A percentile compares a stretch with the other conserved stretches of the same genome.
Conservation (phyloP, 2,888 invertebrate species). For the Mythimna impura region DNA sequence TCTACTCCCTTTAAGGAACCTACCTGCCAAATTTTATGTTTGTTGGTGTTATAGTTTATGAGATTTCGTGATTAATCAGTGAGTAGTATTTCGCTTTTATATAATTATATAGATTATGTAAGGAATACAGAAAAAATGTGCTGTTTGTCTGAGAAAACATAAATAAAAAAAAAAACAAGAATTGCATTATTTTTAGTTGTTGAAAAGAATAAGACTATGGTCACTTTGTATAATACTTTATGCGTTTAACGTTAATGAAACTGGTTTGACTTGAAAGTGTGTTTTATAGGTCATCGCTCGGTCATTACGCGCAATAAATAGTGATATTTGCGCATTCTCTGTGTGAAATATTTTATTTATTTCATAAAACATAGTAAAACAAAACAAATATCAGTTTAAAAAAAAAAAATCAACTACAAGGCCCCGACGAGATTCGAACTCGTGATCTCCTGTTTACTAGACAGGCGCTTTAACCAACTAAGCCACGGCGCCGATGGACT, state of each 20-base stretch:
- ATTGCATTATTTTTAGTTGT: too few relatives aligned
- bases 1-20: too few relatives aligned
- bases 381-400: not conserved
- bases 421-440: slow-evolving; percentile 89
- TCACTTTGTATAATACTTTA: too few relatives aligned
- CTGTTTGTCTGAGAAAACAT: too few relatives aligned
- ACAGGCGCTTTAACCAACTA: slow-evolving; percentile 90
- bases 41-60: too few relatives aligned
- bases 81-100: too few relatives aligned
- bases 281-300: not conserved
- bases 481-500: slow-evolving; percentile 83
- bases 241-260: not conserved
- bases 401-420: slow-evolving; percentile 60
- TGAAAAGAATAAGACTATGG: too few relatives aligned
- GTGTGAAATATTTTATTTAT: not conserved
- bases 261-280: not conserved
- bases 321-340: not conserved
- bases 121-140: too few relatives aligned
- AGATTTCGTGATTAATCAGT: too few relatives aligned
- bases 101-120: too few relatives aligned
- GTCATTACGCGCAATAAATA: not conserved
- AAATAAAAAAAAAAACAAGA: too few relatives aligned
- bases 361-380: not conserved
- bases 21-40: too few relatives aligned
- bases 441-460: slow-evolving; percentile 89